A percentile compares a stretch with the other conserved stretches of the same genome.
These are phyloP conservation scores for Halichoerus grypus DNA, from an alignment of 2,113 vertebrate species.

Conservation along the genomic window DNA sequence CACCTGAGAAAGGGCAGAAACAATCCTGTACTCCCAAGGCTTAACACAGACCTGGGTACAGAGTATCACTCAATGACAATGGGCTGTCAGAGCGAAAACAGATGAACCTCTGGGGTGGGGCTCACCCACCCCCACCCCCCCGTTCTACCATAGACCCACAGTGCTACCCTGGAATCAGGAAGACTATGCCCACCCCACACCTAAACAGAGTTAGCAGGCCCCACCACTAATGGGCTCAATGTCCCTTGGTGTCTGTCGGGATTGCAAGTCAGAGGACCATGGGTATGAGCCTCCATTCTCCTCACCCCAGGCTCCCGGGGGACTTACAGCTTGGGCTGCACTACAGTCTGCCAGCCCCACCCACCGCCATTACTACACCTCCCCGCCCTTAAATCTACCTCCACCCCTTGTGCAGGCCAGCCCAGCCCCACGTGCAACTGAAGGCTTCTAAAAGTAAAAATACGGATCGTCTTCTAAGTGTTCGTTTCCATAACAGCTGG, in stretches of 20 bases:
- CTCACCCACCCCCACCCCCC: neutral
- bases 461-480: neutral
- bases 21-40: neutral
- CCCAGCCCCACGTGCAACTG: neutral
- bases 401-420: neutral
- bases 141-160: neutral
- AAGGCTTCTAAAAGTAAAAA: neutral
- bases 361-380: neutral
- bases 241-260: neutral
- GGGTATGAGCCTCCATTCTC: neutral
- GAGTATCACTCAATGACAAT: neutral
- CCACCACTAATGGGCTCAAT: neutral
- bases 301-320: neutral
- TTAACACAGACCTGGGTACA: neutral
- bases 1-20: neutral
- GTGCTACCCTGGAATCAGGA: neutral
- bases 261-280: neutral
- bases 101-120: neutral
- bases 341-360: neutral
- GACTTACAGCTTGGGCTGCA: neutral
- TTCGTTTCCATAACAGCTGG: neutral
- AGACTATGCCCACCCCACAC: neutral
- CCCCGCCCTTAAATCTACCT: neutral
- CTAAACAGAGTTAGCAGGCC: neutral
- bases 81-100: rapidly evolving